Evolutionary conservation across 1,140 invertebrate species (phyloP).

Genomic region (Lordiphosa stackelbergi): DNA sequence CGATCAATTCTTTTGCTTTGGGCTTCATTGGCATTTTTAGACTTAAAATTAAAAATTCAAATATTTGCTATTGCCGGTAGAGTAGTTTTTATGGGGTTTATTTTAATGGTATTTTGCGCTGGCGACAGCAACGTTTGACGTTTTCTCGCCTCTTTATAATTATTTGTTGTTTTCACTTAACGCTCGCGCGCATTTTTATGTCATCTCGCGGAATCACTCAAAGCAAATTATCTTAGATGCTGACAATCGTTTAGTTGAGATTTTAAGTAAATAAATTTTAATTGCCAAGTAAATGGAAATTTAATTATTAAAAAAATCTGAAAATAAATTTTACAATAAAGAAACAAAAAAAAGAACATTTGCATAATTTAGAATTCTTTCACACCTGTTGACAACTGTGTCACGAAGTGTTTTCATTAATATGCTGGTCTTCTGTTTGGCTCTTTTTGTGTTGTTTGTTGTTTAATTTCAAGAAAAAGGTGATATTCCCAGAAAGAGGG

Average conservation of each 20-base stretch:
- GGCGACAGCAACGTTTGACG: slow-evolving; percentile 38
- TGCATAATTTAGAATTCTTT: slow-evolving; percentile 19
- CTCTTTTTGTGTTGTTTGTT: too few species aligned
- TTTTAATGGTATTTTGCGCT: too few species aligned
- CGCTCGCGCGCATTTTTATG: slow-evolving; percentile 5
- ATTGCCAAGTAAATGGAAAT: too few species aligned
- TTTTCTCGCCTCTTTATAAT: slow-evolving; percentile 17
- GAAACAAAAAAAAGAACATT: too few species aligned
- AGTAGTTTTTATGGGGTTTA: slow-evolving; percentile 12
- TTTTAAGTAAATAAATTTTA: slow-evolving; percentile 12
- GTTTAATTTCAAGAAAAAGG: too few species aligned
- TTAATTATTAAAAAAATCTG: too few species aligned
- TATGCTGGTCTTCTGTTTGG: slow-evolving; percentile 15
- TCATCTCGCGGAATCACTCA: slow-evolving; percentile 15
- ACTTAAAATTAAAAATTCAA: slow-evolving; percentile 36
- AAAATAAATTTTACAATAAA: too few species aligned
- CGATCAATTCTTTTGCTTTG: slow-evolving; percentile 23
- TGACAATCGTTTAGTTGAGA: slow-evolving; percentile 10
- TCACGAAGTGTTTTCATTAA: slow-evolving; percentile 31
- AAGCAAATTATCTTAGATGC: not conserved
- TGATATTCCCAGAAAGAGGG: too few species aligned
- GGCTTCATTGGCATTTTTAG: slow-evolving; percentile 3
- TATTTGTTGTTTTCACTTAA: slow-evolving; percentile 5
- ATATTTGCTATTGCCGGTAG: slow-evolving; percentile 34
- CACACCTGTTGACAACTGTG: slow-evolving; percentile 46